Evolutionary conservation across 2,797 vertebrate species (phyloP), one percentile per base, ranked within the genome.

Genomic region (Protosalanx chinensis): DNA sequence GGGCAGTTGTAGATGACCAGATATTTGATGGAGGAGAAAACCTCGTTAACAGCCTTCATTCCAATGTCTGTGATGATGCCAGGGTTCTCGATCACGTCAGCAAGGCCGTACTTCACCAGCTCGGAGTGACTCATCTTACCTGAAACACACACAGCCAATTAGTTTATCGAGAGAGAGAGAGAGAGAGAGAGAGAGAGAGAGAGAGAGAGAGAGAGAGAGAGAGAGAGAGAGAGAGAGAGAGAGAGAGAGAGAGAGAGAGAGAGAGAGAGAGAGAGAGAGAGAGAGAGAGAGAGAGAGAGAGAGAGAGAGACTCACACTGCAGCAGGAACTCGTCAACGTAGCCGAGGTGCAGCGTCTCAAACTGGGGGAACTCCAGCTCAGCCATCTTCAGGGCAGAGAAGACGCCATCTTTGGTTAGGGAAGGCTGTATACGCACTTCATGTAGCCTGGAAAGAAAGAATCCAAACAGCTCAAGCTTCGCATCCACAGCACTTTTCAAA

Each of bases 301-400:
- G 6, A 37, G 6, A 8, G 0, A 37, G 35, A 64, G 29, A 90
- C 96, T 94, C 87, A 98, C 97, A 98, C 81, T 99, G 98, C 29
- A 99, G 88, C 78, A 98, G 92, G 91, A 99, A 99, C 82, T 99
- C 97, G 82, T 99, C 98, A 78, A 98, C 97, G 20, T 98, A 98
- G 91, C 98, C 98, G 72, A 99, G 93, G 77, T 99, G 96, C 87
- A 99, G 94, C 1, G 97, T 98, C 92, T 99, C 98, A 93, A 99
- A 98, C 86, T 98, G 97, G 30, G 98, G 97, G 77, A 99, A 99
- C 89, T 98, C 96, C 79, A 99, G 91, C 85, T 98, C 97, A 75
- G 97, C 97, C 98, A 99, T 99, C 89, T 99, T 99, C 59, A 99
- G 91, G 83, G 98, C 98, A 65, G 97, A 98, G 86, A 99, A 99